Evolutionary conservation across 1,140 invertebrate genomes (phyloP), one percentile per base, ranked within the genome.

Genomic region (Tetragnatha versicolor): DNA sequence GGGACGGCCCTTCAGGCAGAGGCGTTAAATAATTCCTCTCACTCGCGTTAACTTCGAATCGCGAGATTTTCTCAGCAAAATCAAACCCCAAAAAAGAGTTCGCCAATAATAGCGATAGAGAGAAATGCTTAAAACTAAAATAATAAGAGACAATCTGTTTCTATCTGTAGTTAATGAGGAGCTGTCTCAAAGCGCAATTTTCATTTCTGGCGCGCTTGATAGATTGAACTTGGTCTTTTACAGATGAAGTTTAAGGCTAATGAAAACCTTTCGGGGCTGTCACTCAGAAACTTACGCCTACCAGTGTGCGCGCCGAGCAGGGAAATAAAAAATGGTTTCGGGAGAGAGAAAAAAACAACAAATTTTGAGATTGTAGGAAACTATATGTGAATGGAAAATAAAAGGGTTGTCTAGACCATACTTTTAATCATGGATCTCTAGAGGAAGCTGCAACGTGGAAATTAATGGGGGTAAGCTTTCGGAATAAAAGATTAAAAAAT

Each of bases 251-350:
- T 77, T 65, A 77, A 29, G 37, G 73, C 76, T 79, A 79, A 79
- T 79, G 76, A 79, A 79, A 79, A 79, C 76, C 76, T 79, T 79
- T 79, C 76, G 25, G 49, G 45, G 51, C 76, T 79, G 76, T 69
- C 76, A 79, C 63, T 68, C 63, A 60, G 51, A n/a, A 65, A 68
- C 68, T 69, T 77, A 77, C 73, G 61, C 73, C 73, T 77, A 77
- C 39, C 73, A 66, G 73, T 65, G 66, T 77, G 66, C 66, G 31
- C 45, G 47, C 55, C 35, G 45, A 31, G 47, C 33, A 31, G 29
- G 35, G 14, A 31, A 65, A 77, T 53, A 65, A 77, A 77, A 66
- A 77, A 77, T 65, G 65, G 73, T 55, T 77, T 77, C 55, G 33
- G 17, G 5, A 58, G 45, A 14, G 47, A 65, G 51, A 70, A 77